Evolutionary conservation across 2,888 invertebrate genomes (phyloP), one percentile per base, ranked within the genome.

Genomic region (Eulithis prunata): DNA sequence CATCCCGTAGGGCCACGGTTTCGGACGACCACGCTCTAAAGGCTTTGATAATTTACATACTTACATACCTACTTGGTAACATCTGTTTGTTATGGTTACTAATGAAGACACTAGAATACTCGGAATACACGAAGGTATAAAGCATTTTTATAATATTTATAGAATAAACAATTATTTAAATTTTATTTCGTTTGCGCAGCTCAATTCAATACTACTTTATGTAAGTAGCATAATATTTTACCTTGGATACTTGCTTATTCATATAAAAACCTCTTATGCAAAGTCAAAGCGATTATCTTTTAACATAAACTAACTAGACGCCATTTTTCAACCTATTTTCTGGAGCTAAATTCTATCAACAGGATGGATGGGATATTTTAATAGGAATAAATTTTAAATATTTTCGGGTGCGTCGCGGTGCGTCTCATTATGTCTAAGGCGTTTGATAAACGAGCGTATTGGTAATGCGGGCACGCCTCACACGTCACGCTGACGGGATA

Each of bases 381-480:
- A 83, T 86, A 84, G 81, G 81, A 84, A 85, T 84, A 85, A 83
- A 87, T 87, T 88, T 82, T 78, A 84, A 87, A 80, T 85, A 86
- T 88, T 87, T 88, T 77, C 57, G 79, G 81, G 82, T 81, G 81
- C 79, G 85, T 85, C 81, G 84, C 84, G 86, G 84, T 86, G 87
- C 86, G 87, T 89, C 90, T 91, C 89, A 90, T 91, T 91, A 90
- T 86, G 87, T 88, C 86, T 80, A 78, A 85, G 84, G 85, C 84
- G 84, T 86, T 86, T 91, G 91, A 92, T 91, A 89, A 90, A 92
- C 86, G 91, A 90, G 85, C 80, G 83, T 88, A 91, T 91, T 88
- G 91, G 91, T 88, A 90, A 89, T 87, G 86, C 85, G 88, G 89
- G 86, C 88, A 88, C 89, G 89, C 88, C 85, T 85, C 84, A 82